phyloP scores from a whole-genome alignment of 2,113 vertebrate species.

The Vidua chalybeata region DNA sequence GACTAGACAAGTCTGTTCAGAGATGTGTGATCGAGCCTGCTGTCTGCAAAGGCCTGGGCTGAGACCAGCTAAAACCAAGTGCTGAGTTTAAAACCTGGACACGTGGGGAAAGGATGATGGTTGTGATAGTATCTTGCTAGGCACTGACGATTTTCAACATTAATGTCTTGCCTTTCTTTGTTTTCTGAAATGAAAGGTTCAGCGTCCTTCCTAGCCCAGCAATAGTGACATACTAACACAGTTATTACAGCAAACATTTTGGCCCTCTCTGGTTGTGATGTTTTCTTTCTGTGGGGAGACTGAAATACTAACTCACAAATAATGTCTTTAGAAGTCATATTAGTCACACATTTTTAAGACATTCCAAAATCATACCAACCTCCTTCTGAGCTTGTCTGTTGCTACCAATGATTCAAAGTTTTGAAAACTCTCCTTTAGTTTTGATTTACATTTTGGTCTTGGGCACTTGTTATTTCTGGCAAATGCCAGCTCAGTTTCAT shows the following conservation, averaged over 20 bases:
- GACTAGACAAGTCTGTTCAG: background rate
- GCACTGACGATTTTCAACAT: background rate
- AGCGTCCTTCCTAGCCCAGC: slow-evolving; percentile 5
- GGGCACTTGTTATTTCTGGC: slow-evolving; percentile 85
- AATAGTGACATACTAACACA: slow-evolving; percentile 60
- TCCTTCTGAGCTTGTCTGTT: slow-evolving; percentile 65
- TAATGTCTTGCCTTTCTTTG: background rate
- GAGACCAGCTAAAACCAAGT: background rate
- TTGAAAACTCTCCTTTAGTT: slow-evolving; percentile 76
- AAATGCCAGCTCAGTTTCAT: slow-evolving; percentile 75
- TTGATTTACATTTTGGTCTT: slow-evolving; percentile 82
- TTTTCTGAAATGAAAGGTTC: slow-evolving; percentile 7
- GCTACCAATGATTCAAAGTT: slow-evolving; percentile 77
- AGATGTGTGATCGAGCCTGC: background rate
- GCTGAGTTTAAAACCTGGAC: background rate
- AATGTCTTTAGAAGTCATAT: slow-evolving; percentile 78
- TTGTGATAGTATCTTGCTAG: background rate
- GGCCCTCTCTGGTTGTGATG: slow-evolving; percentile 49
- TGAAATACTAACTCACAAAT: slow-evolving; percentile 70
- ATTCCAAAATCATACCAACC: slow-evolving; percentile 76
- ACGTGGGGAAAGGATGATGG: fast-evolving
- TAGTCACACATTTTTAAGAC: slow-evolving; percentile 88
- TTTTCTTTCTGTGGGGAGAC: slow-evolving; percentile 70
- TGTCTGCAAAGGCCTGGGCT: background rate
- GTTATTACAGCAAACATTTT: slow-evolving; percentile 55